Evolutionary conservation across 2,797 vertebrate genomes (phyloP).

Genomic region (Coregonus sp.): DNA sequence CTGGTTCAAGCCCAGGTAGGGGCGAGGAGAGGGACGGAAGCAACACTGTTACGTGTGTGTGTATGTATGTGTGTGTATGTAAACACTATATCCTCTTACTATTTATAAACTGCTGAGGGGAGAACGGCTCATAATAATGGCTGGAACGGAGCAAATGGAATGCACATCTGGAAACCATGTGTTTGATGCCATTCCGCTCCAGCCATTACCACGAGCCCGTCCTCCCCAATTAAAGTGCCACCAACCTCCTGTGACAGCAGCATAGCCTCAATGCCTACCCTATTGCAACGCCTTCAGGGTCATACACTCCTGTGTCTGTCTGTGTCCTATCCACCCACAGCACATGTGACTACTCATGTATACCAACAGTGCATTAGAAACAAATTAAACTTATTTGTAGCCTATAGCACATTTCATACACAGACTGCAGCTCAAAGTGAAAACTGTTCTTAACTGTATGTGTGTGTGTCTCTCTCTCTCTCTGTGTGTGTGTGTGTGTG

Average conservation of each 20-base stretch:
- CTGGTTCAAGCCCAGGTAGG: no score
- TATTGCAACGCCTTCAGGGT: neutral
- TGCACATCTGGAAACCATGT: no score
- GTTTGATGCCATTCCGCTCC: no score
- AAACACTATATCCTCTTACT: neutral
- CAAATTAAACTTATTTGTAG: neutral
- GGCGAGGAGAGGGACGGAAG: no score
- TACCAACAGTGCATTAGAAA: neutral
- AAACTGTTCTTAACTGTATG: neutral
- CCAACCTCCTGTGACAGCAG: neutral
- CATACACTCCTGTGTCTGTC: neutral
- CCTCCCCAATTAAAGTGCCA: no score
- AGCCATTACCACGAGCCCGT: no score
- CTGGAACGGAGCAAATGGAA: no score
- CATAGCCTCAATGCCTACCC: neutral
- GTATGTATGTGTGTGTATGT: constrained; percentile 3
- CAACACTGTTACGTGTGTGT: neutral
- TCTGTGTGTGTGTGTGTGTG: no score
- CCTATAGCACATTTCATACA: neutral
- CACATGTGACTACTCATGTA: neutral
- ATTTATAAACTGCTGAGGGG: neutral
- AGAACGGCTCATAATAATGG: no score
- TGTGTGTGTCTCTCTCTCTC: neutral
- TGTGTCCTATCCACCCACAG: neutral
- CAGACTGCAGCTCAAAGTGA: neutral